These are phyloP conservation scores for Eupithecia pulchellata DNA, from an alignment of 2,888 invertebrate species.

Conservation along the genomic window DNA sequence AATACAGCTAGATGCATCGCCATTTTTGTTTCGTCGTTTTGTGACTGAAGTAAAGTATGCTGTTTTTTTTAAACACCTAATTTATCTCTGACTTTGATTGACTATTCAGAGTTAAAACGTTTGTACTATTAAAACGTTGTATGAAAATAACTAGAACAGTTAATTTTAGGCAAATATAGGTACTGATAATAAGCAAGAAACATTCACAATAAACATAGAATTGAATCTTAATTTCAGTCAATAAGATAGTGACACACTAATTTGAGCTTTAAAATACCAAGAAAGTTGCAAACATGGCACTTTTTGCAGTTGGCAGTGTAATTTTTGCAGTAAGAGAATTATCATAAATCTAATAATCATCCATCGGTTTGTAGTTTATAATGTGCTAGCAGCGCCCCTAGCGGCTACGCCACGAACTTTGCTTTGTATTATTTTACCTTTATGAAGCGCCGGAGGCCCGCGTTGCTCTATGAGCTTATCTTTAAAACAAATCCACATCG, in stretches of 20 bases:
- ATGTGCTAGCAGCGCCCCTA: slow-evolving; percentile 1
- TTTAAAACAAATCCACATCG: not conserved
- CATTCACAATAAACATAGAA: not conserved
- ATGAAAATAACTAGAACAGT: not conserved
- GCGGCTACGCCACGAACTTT: not conserved
- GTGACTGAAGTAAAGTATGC: not conserved
- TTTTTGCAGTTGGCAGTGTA: not conserved
- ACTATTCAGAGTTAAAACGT: not conserved
- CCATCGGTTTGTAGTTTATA: not conserved
- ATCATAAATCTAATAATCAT: not conserved
- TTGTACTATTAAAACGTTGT: not conserved
- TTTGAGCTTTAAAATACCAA: slow-evolving; percentile 10
- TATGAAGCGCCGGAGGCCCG: no score
- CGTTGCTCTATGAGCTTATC: no score
- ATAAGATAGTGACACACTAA: not conserved
- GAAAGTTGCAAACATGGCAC: not conserved
- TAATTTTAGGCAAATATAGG: no score
- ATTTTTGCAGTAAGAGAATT: not conserved
- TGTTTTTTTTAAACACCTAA: not conserved
- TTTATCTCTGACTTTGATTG: not conserved
- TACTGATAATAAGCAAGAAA: no score
- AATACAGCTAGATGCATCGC: not conserved
- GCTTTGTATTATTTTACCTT: no score
- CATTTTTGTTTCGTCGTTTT: not conserved
- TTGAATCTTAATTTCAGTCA: not conserved